Conservation (phyloP, 2,797 vertebrate genomes). For the Centroberyx gerrardi region DNA sequence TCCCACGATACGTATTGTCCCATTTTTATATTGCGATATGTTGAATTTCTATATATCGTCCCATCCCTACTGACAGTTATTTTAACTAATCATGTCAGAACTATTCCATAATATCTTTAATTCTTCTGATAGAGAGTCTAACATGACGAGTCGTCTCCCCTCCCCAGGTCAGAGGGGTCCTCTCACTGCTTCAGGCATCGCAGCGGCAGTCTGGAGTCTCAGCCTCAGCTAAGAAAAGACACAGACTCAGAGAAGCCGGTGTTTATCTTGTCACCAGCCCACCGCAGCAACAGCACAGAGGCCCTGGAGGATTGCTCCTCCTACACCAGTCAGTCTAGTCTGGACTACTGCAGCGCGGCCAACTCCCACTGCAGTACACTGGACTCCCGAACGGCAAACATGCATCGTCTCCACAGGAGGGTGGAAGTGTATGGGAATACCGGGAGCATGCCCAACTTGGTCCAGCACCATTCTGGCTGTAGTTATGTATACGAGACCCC, state of each 20-base stretch:
- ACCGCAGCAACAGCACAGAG: slow-evolving; percentile 94
- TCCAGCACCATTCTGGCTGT: slow-evolving; percentile 88
- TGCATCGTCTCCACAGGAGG: slow-evolving; percentile 90
- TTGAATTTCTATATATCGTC: too few relatives aligned
- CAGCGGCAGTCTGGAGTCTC: slow-evolving; percentile 95
- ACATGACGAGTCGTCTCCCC: slow-evolving; percentile 14
- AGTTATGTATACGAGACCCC: slow-evolving; percentile 85
- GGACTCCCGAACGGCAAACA: slow-evolving; percentile 88
- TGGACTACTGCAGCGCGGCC: slow-evolving; percentile 88
- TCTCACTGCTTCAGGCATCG: slow-evolving; percentile 91
- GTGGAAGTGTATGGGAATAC: slow-evolving; percentile 91
- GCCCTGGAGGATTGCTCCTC: slow-evolving; percentile 94
- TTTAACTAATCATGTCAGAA: slow-evolving; percentile 12
- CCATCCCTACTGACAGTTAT: neutral
- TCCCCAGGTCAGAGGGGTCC: slow-evolving; percentile 88
- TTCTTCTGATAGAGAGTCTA: slow-evolving; percentile 6
- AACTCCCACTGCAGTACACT: slow-evolving; percentile 83
- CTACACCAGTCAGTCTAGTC: slow-evolving; percentile 95
- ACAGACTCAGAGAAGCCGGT: slow-evolving; percentile 85
- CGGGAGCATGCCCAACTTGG: slow-evolving; percentile 96
- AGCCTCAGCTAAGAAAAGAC: slow-evolving; percentile 87
- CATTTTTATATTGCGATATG: too few relatives aligned
- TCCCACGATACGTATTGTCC: too few relatives aligned
- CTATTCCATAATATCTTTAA: neutral
- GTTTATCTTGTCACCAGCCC: slow-evolving; percentile 90